Conservation (phyloP, 2,888 invertebrate genomes). For the Dynastes maya region DNA sequence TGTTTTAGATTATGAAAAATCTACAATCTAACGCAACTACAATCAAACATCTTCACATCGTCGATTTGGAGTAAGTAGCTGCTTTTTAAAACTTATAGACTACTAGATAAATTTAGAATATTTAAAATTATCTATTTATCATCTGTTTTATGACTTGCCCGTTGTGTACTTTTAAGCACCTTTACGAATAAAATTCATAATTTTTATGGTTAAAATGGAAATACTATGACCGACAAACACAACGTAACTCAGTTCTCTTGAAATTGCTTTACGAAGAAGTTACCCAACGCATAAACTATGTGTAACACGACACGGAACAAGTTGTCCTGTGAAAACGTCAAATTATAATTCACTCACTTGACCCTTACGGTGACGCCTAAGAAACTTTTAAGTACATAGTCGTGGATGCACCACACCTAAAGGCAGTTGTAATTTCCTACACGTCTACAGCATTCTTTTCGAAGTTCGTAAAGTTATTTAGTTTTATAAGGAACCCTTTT, state of each 20-base stretch:
- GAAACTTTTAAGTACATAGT: too few relatives aligned
- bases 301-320: too few relatives aligned
- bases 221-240: background rate
- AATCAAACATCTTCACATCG: conserved; percentile 43
- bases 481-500: too few relatives aligned
- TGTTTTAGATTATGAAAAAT: conserved; percentile 35
- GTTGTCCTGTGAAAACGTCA: too few relatives aligned
- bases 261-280: too few relatives aligned
- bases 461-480: too few relatives aligned
- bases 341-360: too few relatives aligned
- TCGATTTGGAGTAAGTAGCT: conserved; percentile 49
- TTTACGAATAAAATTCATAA: background rate
- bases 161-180: background rate
- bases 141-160: background rate
- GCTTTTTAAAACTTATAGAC: background rate
- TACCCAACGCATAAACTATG: too few relatives aligned
- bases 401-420: too few relatives aligned
- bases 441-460: too few relatives aligned
- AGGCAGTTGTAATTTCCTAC: too few relatives aligned
- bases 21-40: conserved; percentile 12
- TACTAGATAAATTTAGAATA: background rate
- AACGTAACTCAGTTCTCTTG: background rate
- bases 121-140: background rate
- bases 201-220: background rate
- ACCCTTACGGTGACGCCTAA: too few relatives aligned